Evolutionary conservation across 2,888 invertebrate species (phyloP).

Genomic region (Limnephilus auricula): DNA sequence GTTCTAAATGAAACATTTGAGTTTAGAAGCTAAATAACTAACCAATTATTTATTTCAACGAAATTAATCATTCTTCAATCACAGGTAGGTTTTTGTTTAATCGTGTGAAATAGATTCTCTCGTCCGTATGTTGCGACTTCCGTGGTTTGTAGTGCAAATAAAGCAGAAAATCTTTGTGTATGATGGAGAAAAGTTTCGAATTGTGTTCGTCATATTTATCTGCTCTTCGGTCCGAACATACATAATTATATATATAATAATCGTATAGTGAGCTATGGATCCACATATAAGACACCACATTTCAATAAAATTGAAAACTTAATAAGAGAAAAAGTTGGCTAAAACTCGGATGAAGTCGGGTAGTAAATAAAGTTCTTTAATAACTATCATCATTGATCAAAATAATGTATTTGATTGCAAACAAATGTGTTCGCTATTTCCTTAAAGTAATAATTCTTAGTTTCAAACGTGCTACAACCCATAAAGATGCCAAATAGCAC

Average conservation of each 20-base stretch:
- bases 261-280: too few species aligned
- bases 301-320: background rate
- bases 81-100: background rate
- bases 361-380: background rate
- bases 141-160: background rate
- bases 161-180: background rate
- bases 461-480: background rate
- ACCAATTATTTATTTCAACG: background rate
- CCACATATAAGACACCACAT: background rate
- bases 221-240: too few species aligned
- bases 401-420: background rate
- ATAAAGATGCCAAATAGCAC: background rate
- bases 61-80: background rate
- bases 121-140: background rate
- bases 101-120: background rate
- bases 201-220: background rate
- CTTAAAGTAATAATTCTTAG: background rate
- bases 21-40: background rate
- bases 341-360: background rate
- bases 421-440: background rate
- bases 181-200: background rate
- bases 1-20: background rate
- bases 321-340: background rate
- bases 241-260: too few species aligned
- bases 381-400: background rate